Evolutionary conservation across 2,113 vertebrate species (phyloP).

Genomic region (Erythrolamprus reginae): DNA sequence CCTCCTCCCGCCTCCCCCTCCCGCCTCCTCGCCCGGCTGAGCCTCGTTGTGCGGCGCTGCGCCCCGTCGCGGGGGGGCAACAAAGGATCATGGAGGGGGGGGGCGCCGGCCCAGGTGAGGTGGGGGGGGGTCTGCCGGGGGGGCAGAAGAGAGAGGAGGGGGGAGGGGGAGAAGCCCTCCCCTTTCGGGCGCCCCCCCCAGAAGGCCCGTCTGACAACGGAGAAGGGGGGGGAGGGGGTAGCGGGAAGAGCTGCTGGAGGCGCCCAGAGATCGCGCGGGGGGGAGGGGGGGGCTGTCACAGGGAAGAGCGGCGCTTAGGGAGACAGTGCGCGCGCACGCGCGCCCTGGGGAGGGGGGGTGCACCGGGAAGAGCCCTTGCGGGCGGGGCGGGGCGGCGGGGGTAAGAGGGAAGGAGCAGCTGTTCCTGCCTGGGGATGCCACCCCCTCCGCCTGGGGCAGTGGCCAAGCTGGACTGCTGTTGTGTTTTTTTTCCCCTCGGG

Average conservation of each 20-base stretch:
- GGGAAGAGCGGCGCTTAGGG: too few species aligned
- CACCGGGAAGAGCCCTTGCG: too few species aligned
- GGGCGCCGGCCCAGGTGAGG: background rate
- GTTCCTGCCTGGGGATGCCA: too few species aligned
- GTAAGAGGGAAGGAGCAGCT: background rate
- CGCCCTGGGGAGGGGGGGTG: too few species aligned
- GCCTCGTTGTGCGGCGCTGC: slow-evolving; percentile 8
- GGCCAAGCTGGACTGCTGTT: background rate
- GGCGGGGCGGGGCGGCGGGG: background rate
- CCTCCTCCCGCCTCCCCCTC: background rate
- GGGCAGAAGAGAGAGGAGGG: background rate
- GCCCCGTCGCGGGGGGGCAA: background rate
- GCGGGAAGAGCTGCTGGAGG: background rate
- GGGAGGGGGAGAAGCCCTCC: background rate
- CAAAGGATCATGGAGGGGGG: slow-evolving; percentile 35
- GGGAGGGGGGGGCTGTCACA: background rate
- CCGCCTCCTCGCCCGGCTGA: background rate
- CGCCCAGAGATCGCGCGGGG: too few species aligned
- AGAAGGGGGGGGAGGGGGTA: too few species aligned
- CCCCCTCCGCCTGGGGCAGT: too few species aligned
- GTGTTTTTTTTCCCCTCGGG: too few species aligned
- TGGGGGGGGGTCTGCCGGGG: background rate
- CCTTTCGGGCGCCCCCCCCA: too few species aligned
- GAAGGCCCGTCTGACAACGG: too few species aligned
- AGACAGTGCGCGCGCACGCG: too few species aligned